phyloP scores from a whole-genome alignment of 2,888 invertebrate species.

The Andrena flavipes region DNA sequence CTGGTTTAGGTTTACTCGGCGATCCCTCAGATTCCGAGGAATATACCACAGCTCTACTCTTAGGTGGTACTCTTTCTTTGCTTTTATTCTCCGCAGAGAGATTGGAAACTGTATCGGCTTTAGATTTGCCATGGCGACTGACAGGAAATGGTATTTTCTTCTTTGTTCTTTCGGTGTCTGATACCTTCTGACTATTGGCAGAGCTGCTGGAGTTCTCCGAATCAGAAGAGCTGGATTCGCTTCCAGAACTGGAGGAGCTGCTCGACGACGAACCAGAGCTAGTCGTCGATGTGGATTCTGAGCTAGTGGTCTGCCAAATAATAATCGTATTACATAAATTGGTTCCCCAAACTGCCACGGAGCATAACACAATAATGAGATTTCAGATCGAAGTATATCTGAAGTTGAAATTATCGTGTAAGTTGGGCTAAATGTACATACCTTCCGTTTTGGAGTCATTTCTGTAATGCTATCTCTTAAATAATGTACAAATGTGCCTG shows the following conservation, averaged over 20 bases:
- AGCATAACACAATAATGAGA: not conserved
- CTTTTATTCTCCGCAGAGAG: conserved; percentile 75
- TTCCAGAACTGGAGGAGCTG: conserved; percentile 83
- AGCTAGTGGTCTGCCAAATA: conserved; percentile 80
- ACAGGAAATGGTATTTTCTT: conserved; percentile 75
- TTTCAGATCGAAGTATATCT: not conserved
- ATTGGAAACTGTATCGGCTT: conserved; percentile 72
- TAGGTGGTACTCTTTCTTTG: conserved; percentile 78
- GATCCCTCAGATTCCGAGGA: conserved; percentile 83
- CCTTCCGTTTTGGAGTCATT: conserved; percentile 83
- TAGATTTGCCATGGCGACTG: conserved; percentile 79
- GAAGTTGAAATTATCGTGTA: conserved; percentile 33
- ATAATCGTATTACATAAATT: not conserved
- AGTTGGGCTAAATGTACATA: conserved; percentile 63
- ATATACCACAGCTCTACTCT: conserved; percentile 78
- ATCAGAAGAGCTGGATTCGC: conserved; percentile 83
- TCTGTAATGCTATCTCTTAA: conserved; percentile 56
- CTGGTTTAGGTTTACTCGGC: conserved; percentile 79
- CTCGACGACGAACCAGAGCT: conserved; percentile 83
- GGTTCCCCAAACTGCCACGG: not conserved
- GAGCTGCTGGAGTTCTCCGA: conserved; percentile 83
- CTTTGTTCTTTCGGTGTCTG: conserved; percentile 80
- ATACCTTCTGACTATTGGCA: conserved; percentile 80
- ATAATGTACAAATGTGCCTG: conserved; percentile 4
- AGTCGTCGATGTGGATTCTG: conserved; percentile 82